Evolutionary conservation across 2,888 invertebrate genomes (phyloP), one percentile per base, ranked within the genome.

Genomic region (Julus scandinavius): DNA sequence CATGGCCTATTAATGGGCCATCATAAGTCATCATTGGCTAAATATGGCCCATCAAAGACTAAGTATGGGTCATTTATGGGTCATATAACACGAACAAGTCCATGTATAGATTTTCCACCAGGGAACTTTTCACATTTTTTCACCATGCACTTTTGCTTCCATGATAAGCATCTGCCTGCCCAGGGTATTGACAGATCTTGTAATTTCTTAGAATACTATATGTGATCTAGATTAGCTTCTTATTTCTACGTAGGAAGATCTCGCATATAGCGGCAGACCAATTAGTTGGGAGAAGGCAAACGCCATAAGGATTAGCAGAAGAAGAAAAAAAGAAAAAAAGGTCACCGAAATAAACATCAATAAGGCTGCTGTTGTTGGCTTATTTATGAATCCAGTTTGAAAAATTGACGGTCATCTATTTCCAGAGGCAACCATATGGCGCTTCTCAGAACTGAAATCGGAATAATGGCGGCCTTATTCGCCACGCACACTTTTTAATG

Each of bases 331-430:
- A 2, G 58, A 45, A 45, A 45, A 45, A 45, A 63, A 63, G 6
- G 58, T 63, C 58, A 63, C 58, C 58, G 58, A 63, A 63, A 63
- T 63, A 63, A 63, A 63, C 58, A 63, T 63, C 58, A 63, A 63
- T 63, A 63, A 63, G 58, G 58, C 58, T 63, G 58, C n/a, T n/a
- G 58, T 63, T 63, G 58, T 63, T 63, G n/a, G 58, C 58, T 63
- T 63, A 63, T 63, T 63, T 63, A 63, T 63, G 58, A 63, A 63
- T 63, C n/a, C 4, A 63, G 58, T 63, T 63, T 45, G 58, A 63
- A 63, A 63, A 63, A 63, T 63, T 63, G 58, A 63, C 58, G 58
- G 58, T 63, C 58, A 63, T 63, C 58, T 63, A 63, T 63, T 63
- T 63, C 58, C 58, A 63, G 58, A 63, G 58, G 58, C 58, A 63